phyloP scores from a whole-genome alignment of 2,113 vertebrate genomes.

The Elgaria multicarinata region DNA sequence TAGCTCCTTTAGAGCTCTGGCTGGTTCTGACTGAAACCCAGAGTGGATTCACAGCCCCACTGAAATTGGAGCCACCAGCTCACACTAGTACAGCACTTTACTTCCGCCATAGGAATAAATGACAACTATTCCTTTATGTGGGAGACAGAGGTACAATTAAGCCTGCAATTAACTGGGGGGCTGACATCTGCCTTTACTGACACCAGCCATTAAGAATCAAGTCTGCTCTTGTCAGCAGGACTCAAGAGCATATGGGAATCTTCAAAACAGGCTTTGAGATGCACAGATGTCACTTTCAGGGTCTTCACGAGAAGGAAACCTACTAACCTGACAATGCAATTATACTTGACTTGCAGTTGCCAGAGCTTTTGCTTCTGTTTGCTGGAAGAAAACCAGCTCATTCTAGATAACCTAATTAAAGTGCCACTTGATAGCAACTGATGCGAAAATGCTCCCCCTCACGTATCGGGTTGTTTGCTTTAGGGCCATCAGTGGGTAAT shows the following conservation, averaged over 20 bases:
- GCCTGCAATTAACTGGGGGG: not conserved
- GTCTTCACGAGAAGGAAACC: not conserved
- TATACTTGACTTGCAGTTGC: conserved; percentile 17
- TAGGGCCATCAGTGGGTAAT: not conserved
- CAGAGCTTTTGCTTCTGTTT: not conserved
- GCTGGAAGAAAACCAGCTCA: conserved; percentile 12
- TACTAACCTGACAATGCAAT: not conserved
- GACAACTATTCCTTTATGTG: not conserved
- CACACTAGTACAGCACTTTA: no score
- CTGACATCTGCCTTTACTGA: not conserved
- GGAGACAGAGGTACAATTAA: not conserved
- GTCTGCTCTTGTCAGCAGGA: not conserved
- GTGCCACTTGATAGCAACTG: not conserved
- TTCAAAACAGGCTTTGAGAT: not conserved
- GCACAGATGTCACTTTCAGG: not conserved
- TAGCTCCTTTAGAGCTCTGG: no score
- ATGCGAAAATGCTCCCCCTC: not conserved
- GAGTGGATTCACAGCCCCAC: no score
- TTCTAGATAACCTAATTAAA: conserved; percentile 7
- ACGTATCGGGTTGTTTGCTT: conserved; percentile 4
- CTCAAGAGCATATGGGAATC: not conserved
- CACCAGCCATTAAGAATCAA: not conserved
- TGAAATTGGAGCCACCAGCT: no score
- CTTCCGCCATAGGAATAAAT: not conserved
- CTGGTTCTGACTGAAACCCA: no score